phyloP scores from a whole-genome alignment of 1,140 invertebrate species.

The Sminthurinus signatus region DNA sequence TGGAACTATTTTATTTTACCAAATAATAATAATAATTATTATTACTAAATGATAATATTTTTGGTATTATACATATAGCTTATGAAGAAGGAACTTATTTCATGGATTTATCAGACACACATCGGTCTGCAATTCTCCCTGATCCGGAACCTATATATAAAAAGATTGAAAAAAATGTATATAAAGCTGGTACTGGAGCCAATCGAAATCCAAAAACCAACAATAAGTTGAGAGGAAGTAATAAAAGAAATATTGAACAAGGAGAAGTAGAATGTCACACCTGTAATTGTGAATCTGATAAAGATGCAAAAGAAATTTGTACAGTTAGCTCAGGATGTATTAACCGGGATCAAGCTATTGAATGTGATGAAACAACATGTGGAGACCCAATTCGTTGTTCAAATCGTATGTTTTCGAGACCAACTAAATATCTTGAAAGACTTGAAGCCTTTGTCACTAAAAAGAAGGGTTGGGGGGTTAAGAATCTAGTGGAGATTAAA shows the following conservation, averaged over 20 bases:
- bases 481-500: background rate
- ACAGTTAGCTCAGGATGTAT: conserved; percentile 16
- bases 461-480: conserved; percentile 33
- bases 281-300: conserved; percentile 20
- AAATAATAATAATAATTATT: no score
- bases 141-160: conserved; percentile 29
- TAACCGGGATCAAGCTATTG: conserved; percentile 23
- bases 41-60: no score
- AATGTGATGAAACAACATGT: conserved; percentile 7
- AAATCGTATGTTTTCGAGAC: conserved; percentile 26
- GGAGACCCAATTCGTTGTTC: conserved; percentile 16
- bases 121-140: conserved; percentile 10
- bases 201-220: background rate
- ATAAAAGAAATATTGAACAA: background rate
- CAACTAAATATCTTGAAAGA: background rate
- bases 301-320: conserved; percentile 7
- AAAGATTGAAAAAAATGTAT: conserved; percentile 30
- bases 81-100: conserved; percentile 28
- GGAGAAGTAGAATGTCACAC: conserved; percentile 3
- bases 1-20: no score
- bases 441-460: background rate
- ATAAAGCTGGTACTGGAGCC: conserved; percentile 14
- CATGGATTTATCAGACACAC: conserved; percentile 7
- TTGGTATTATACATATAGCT: no score
- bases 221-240: background rate